Base-by-base conservation (phyloP, 2,797 vertebrate genomes). In the Helostoma temminkii region DNA sequence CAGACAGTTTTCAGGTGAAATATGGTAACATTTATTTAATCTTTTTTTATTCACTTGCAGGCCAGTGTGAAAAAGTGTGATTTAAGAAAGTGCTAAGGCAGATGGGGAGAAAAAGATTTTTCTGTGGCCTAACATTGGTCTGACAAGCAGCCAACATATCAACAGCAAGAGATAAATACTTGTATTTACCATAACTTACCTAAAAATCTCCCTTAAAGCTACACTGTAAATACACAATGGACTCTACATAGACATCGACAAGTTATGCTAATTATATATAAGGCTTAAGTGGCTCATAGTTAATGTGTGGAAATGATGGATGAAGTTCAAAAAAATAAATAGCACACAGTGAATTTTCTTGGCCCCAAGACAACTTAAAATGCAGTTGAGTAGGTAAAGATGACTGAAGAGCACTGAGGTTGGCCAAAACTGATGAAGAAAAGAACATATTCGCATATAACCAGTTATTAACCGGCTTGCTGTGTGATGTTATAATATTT, bases 211-310 rank as follows among this genome's bases (percentile, higher is more conserved):
- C n/a, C 75, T 84, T 70, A 83, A 82, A 87, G 62, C 78, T 81
- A 61, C 75, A 78, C 57, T 68, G 62, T 88, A 87, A 89, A 90
- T 81, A 91, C 63, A 66, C 30, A 47, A 50, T 79, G 63, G 82
- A 84, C 74, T 68, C 60, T 47, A n/a, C n/a, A n/a, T n/a, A n/a
- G n/a, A n/a, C n/a, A 57, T 80, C 71, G 64, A 61, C 58, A 74
- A 89, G 85, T 87, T 79, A 62, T 80, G 73, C 81, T 89, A 90
- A 93, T 90, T 83, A 89, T 68, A 92, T 83, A 91, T 89, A 85
- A 82, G 71, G 65, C 76, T 71, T 30, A 9, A 79, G 80, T 66
- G 54, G 54, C 58, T 89, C 60, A 67, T 82, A 76, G 69, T 79
- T 89, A 84, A 86, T 81, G 82, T 77, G 80, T 89, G 85, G 81